Evolutionary conservation across 2,797 vertebrate genomes (phyloP).

Genomic region (Fratercula arctica): DNA sequence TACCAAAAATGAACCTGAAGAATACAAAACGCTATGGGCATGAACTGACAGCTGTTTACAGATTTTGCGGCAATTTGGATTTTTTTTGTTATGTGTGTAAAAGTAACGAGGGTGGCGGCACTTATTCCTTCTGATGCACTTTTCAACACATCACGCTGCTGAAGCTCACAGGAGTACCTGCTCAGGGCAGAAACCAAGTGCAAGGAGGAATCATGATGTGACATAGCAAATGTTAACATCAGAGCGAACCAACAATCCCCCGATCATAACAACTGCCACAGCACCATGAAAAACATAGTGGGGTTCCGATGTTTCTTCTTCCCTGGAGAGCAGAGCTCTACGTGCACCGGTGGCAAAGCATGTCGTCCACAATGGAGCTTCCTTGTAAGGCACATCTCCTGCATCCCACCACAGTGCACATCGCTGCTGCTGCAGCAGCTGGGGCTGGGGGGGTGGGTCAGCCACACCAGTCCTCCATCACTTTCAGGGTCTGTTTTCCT

Average conservation of each 20-base stretch:
- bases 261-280: background rate
- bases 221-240: background rate
- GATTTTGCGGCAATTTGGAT: background rate
- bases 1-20: background rate
- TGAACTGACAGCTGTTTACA: background rate
- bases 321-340: constrained; percentile 3
- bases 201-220: background rate
- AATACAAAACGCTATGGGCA: background rate
- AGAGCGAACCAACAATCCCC: background rate
- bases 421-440: background rate
- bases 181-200: background rate
- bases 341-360: background rate
- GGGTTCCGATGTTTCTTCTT: background rate
- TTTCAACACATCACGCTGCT: background rate
- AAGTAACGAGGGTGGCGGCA: background rate
- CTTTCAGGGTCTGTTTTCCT: constrained; percentile 62
- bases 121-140: background rate
- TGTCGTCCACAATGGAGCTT: accelerated
- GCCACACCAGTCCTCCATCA: background rate
- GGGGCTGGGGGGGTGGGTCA: background rate
- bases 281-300: background rate
- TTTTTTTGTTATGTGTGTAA: background rate
- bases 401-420: background rate
- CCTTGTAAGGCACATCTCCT: background rate
- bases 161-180: background rate